Base-by-base conservation (phyloP, 2,888 invertebrate species). In the Fragum fragum region DNA sequence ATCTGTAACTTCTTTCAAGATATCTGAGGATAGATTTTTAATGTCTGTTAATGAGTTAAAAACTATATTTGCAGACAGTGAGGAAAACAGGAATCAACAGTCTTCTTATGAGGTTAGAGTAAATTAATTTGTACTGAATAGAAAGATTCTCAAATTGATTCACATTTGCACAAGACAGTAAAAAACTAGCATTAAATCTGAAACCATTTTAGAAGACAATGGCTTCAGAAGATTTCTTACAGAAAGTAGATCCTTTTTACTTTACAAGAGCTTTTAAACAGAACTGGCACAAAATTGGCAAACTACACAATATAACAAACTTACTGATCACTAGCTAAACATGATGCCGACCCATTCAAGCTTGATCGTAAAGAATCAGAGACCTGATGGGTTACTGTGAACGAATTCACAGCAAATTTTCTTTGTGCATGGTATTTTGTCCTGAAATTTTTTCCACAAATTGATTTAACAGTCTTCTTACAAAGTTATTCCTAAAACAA, bases 351-450 rank as follows among this genome's bases (percentile, higher is more conserved):
- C 42, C 66, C 29, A 23, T 73, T 26, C 53, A 70, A 18, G 66
- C 32, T 28, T 71, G 73, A 76, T 68, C 76, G 63, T 47, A 75
- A 32, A 14, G 21, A 42, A 63, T 73, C 79, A 68, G 81, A 79
- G n/a, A 28, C 78, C 53, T 79, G 77, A 55, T 74, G 81, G 21
- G 79, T 72, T 18, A 69, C 73, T 55, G 81, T 52, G 53, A 85
- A 82, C 26, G 82, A 80, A 74, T 85, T 85, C 71, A 78, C 82
- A 21, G 85, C 85, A 83, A 81, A 85, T 82, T 85, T 85, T 75
- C 85, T 77, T 79, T 85, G 90, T n/a, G 90, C 90, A 76, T 89
- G 89, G 83, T 85, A 86, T 74, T 90, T 90, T 79, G 86, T 83
- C 85, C 81, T 81, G 82, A 81, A 87, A 83, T 28, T 76, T n/a